Percentiles rank a stretch among this genome's conserved stretches.
These are phyloP conservation scores for Scelioninae gen. 1 DNA, from an alignment of 2,888 invertebrate species.

Conservation along the genomic window DNA sequence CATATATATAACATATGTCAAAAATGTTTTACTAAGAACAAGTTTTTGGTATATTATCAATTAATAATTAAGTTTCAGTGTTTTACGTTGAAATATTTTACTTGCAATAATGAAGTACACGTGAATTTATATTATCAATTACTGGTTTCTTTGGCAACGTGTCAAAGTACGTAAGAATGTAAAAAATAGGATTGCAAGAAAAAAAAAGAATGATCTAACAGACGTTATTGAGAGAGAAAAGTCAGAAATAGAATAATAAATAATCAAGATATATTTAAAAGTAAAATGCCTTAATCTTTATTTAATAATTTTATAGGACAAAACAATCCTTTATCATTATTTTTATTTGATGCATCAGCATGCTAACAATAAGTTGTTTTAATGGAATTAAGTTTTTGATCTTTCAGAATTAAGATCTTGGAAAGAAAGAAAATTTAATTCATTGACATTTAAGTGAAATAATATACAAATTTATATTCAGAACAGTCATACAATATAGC, in stretches of 20 bases:
- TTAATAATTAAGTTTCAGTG: not conserved
- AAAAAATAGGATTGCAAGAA: slow-evolving; percentile 9
- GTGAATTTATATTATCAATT: slow-evolving; percentile 25
- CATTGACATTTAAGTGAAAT: not conserved
- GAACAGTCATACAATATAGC: too few relatives aligned
- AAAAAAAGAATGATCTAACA: not conserved
- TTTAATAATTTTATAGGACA: not conserved
- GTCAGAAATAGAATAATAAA: slow-evolving; percentile 32
- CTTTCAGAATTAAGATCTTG: slow-evolving; percentile 37
- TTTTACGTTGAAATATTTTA: slow-evolving; percentile 8
- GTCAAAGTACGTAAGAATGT: slow-evolving; percentile 10
- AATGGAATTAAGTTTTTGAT: not conserved
- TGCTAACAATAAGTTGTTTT: not conserved
- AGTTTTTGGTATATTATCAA: not conserved
- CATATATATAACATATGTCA: not conserved
- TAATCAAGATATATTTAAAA: slow-evolving; percentile 19
- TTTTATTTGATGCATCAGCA: not conserved
- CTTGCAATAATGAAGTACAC: slow-evolving; percentile 15
- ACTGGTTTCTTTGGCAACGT: slow-evolving; percentile 23
- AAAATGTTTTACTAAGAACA: not conserved
- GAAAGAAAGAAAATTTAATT: slow-evolving; percentile 12
- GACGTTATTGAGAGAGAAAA: slow-evolving; percentile 6
- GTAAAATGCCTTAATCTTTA: slow-evolving; percentile 9
- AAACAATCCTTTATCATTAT: not conserved
- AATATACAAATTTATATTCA: not conserved